A percentile compares a stretch with the other conserved stretches of the same genome.
Conservation (phyloP, 2,797 vertebrate species). For the Serranus cabrilla region DNA sequence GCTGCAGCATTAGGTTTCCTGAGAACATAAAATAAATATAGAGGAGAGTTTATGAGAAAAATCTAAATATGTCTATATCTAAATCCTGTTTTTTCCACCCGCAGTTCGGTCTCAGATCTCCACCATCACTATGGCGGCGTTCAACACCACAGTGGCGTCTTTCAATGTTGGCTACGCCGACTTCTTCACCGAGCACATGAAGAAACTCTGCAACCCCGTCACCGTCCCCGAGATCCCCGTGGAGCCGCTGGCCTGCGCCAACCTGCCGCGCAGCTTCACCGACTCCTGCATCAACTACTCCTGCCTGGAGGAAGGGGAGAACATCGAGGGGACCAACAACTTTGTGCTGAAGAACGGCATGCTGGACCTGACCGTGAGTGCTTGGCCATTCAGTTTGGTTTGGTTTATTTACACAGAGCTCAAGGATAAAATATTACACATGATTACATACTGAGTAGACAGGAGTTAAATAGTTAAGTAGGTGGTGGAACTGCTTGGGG, state of each 20-base stretch:
- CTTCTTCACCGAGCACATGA: constrained; percentile 99
- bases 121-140: constrained; percentile 98
- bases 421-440: too few relatives aligned
- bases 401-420: too few relatives aligned
- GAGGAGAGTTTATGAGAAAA: not conserved
- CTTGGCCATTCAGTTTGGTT: not conserved
- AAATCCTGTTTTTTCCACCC: constrained; percentile 48
- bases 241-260: constrained; percentile 94
- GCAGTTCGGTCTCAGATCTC: constrained; percentile 98
- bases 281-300: constrained; percentile 99
- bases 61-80: too few relatives aligned
- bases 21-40: not conserved
- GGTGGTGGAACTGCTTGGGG: too few relatives aligned
- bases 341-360: constrained; percentile 99
- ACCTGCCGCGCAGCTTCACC: constrained; percentile 96
- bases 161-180: constrained; percentile 98
- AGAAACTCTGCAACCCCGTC: constrained; percentile 96
- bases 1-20: constrained; percentile 1
- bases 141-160: constrained; percentile 97
- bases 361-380: constrained; percentile 95
- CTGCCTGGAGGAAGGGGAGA: constrained; percentile 94
- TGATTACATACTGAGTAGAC: too few relatives aligned
- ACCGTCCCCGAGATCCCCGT: constrained; percentile 92
- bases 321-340: constrained; percentile 97
- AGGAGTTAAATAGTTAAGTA: too few relatives aligned